Evolutionary conservation across 2,113 vertebrate species (phyloP), one percentile per base, ranked within the genome.

Genomic region (Arothron firmamentum): DNA sequence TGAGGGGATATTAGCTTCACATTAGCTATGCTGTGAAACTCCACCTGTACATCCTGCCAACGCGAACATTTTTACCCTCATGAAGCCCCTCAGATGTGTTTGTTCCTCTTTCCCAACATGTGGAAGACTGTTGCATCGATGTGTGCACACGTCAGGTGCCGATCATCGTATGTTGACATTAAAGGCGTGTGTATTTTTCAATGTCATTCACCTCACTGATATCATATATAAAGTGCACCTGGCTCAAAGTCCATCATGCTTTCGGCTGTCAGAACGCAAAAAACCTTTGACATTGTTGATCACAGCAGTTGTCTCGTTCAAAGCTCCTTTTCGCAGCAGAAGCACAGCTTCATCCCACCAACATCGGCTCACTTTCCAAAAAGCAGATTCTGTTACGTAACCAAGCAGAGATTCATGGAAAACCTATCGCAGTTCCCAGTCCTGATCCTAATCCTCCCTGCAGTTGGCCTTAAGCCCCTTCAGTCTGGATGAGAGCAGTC

Each of bases 401-500:
- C 13, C n/a, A 46, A 55, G 56, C n/a, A 50, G 23, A 70, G 59
- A 43, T 10, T 53, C 59, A 67, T 62, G 79, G 67, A 85, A 77
- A 85, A 78, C 50, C 56, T 28, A 43, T 64, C 18, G 68, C 56
- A 53, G 61, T 67, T 70, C 74, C 61, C 63, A 67, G 72, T 81
- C 62, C 53, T 60, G 56, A 9, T 77, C 48, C 79, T 78, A 78
- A 75, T 81, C 79, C 79, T 46, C 72, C 57, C 71, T 65, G 62
- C 77, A 53, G 73, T 82, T 57, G 74, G 77, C 66, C 78, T n/a
- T 78, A 72, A 83, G 70, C 80, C 61, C 60, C 65, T 63, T 75
- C 19, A 58, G 75, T 65, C 62, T n/a, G 50, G 56, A 18, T 73
- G 61, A 84, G 84, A 83, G 84, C 80, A 68, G 64, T 60, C 57